Evolutionary conservation across 2,888 invertebrate species (phyloP), one percentile per base, ranked within the genome.

Genomic region (Drosophila paramelanica): DNA sequence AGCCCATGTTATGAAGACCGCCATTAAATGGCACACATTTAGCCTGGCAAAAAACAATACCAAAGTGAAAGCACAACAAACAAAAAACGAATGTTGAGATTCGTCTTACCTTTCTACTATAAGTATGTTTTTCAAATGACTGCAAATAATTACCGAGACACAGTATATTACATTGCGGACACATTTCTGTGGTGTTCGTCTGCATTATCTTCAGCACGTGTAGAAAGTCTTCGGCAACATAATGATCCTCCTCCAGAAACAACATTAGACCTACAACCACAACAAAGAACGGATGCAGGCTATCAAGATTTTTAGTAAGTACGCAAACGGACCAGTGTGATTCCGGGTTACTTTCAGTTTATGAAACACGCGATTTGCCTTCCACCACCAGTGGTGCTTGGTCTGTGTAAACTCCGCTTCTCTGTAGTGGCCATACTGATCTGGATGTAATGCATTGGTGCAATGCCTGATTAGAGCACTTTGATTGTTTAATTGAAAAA

Each of bases 301-400:
- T 10, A 31, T 31, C 31, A 31, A 2, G 1, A 31, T 4, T 31
- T 25, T 13, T 3, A 1, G 0, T 0, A 1, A 10, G 23, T 31
- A 11, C 17, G 1, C 14, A 14, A 27, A 10, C 70, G 42, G 61
- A 91, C 97, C 97, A 53, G 95, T 95, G 90, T 97, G 97, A 83
- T 96, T 95, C 72, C 94, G 93, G 14, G 98, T 96, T 27, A 95
- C 94, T 80, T 95, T 94, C 39, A 99, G 93, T 81, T 97, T 96
- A 91, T 98, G 97, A 93, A 99, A 98, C 43, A 98, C 97, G 84
- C 96, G 93, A 91, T 97, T 96, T 2, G 98, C 98, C 92, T 99
- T 99, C 99, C 99, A 99, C 97, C 98, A 99, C 99, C 99, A 99
- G 91, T 99, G 99, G 92, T 99, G 99, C 91, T 99, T 99, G 0